Conservation (phyloP, 92 coral and sea anemone species). For the Phymanthus crucifer region DNA sequence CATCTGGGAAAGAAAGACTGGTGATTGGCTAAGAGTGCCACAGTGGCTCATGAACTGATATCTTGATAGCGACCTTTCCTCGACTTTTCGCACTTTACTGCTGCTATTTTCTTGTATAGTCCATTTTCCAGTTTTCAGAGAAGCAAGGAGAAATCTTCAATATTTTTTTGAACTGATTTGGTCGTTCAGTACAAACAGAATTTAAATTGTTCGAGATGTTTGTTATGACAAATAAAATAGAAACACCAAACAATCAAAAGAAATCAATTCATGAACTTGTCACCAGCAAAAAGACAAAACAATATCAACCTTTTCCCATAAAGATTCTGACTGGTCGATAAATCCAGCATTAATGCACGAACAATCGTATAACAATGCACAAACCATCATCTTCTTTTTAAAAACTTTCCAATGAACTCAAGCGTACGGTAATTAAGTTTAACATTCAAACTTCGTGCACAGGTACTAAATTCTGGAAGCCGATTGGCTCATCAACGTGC, state of each 20-base stretch:
- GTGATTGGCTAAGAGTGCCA: constrained; percentile 44
- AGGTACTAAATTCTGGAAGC: too few relatives aligned
- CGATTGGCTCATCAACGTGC: too few relatives aligned
- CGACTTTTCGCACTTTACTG: background rate
- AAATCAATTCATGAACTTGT: background rate
- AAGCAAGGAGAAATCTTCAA: background rate
- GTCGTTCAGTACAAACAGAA: too few relatives aligned
- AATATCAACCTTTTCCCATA: too few relatives aligned
- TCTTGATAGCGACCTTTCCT: background rate
- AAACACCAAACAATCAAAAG: background rate
- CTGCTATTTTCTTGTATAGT: background rate
- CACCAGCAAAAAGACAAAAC: background rate
- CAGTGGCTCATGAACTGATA: background rate
- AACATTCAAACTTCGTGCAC: too few relatives aligned
- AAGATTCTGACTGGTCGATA: too few relatives aligned
- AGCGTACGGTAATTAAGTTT: too few relatives aligned
- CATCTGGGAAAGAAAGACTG: constrained; percentile 19
- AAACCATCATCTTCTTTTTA: too few relatives aligned
- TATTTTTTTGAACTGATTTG: background rate
- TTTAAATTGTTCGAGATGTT: background rate
- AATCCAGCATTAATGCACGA: too few relatives aligned
- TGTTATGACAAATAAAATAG: background rate
- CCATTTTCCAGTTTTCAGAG: background rate
- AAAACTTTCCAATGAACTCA: too few relatives aligned
- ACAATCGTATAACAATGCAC: too few relatives aligned